Percentiles rank a stretch among this genome's conserved stretches.
Evolutionary conservation across 2,888 invertebrate genomes (phyloP).

Genomic region (Acanthosepion pharaonis): DNA sequence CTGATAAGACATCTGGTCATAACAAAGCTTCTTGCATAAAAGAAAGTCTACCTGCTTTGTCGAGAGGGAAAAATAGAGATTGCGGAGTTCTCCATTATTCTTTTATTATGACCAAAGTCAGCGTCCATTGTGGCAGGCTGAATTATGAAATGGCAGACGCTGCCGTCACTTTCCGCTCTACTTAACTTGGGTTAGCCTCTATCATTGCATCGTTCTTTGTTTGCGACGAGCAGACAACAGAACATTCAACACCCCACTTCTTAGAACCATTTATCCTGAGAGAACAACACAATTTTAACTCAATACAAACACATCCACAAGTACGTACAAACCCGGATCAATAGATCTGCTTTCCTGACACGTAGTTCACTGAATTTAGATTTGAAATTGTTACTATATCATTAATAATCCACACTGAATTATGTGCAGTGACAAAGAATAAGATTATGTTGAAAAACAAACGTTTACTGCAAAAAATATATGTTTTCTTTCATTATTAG

Average conservation of each 20-base stretch:
- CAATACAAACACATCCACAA: not conserved
- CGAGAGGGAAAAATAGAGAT: not conserved
- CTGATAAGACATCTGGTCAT: too few species aligned
- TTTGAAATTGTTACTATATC: too few species aligned
- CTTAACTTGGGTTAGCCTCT: not conserved
- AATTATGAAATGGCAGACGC: not conserved
- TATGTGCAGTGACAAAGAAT: too few species aligned
- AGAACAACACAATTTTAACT: not conserved
- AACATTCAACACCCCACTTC: not conserved
- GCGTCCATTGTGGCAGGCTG: not conserved
- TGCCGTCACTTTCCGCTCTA: conserved; percentile 33
- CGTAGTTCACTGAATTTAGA: too few species aligned
- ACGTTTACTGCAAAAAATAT: too few species aligned
- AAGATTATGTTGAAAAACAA: too few species aligned
- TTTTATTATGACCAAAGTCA: not conserved
- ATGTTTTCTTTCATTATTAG: too few species aligned
- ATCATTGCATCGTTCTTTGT: not conserved
- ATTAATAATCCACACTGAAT: too few species aligned
- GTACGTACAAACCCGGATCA: not conserved
- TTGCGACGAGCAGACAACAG: not conserved
- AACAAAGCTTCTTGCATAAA: not conserved
- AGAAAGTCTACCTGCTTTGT: not conserved
- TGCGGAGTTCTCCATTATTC: not conserved
- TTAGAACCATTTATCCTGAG: not conserved
- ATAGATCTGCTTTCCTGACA: too few species aligned